Evolutionary conservation across 1,140 invertebrate species (phyloP).

Genomic region (Plutomurus gul): DNA sequence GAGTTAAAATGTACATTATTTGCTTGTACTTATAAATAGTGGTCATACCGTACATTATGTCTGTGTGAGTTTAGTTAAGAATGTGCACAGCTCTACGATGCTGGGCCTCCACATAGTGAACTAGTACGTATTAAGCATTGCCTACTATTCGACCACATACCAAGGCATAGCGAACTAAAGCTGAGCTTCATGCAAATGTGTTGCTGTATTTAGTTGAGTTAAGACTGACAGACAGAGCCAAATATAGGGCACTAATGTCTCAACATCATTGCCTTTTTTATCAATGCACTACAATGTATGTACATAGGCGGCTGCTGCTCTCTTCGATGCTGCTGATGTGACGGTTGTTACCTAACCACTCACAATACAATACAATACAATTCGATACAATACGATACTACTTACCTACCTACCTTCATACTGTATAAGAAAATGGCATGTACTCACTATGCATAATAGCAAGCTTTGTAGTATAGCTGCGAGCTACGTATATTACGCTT

Average conservation of each 20-base stretch:
- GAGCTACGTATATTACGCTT: neutral
- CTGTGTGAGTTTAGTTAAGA: too few species aligned
- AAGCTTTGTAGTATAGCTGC: neutral
- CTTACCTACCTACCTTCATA: too few species aligned
- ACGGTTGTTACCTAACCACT: conserved; percentile 6
- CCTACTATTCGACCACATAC: too few species aligned
- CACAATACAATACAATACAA: neutral
- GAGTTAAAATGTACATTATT: too few species aligned
- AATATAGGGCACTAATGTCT: conserved; percentile 20
- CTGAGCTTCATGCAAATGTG: neutral
- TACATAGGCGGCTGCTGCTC: neutral
- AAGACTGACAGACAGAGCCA: conserved; percentile 1
- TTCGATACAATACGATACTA: too few species aligned
- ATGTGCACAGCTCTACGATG: too few species aligned
- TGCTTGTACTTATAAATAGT: too few species aligned
- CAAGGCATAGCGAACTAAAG: too few species aligned
- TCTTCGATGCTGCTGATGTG: neutral
- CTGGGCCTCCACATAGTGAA: too few species aligned
- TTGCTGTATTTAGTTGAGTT: neutral
- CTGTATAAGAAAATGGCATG: too few species aligned
- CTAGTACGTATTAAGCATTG: too few species aligned
- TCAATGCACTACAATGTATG: neutral
- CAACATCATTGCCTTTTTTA: conserved; percentile 9
- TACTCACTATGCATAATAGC: neutral
- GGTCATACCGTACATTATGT: too few species aligned